Conservation (phyloP, 2,113 vertebrate species). For the Paradisaea rubra region DNA sequence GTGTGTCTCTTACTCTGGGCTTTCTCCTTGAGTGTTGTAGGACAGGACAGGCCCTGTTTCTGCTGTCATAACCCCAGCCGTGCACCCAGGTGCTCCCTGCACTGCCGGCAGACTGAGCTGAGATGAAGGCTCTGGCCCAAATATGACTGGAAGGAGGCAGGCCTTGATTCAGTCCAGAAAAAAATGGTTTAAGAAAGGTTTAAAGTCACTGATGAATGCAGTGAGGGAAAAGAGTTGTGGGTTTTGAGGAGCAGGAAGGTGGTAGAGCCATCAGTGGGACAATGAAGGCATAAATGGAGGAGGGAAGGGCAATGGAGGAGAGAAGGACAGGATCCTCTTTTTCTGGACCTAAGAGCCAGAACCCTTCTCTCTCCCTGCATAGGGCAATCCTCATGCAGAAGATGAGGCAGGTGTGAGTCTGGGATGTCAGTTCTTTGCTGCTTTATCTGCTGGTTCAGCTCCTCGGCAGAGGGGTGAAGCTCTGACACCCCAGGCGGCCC, state of each 20-base stretch:
- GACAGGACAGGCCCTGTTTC: not conserved
- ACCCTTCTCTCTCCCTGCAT: not conserved
- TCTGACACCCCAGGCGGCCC: not conserved
- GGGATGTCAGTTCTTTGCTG: not conserved
- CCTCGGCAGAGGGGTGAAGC: accelerated
- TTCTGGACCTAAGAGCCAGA: not conserved
- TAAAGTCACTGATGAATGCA: not conserved
- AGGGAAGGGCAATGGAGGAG: not conserved
- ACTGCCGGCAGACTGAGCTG: not conserved
- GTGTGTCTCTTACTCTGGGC: not conserved
- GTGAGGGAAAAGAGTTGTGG: not conserved
- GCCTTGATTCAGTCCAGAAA: not conserved
- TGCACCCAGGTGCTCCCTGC: not conserved
- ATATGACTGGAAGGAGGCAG: not conserved
- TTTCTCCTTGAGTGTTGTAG: not conserved
- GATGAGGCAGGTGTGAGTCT: not conserved
- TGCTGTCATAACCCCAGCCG: not conserved
- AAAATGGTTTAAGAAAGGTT: not conserved
- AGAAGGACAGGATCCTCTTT: not conserved
- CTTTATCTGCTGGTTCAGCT: not conserved
- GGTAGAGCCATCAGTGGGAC: not conserved
- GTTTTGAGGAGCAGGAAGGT: not conserved
- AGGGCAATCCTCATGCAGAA: not conserved
- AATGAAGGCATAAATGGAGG: not conserved
- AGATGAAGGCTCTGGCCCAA: not conserved